These are phyloP conservation scores for Leucoraja erinaceus DNA, from an alignment of 2,113 vertebrate genomes.

Conservation along the genomic window DNA sequence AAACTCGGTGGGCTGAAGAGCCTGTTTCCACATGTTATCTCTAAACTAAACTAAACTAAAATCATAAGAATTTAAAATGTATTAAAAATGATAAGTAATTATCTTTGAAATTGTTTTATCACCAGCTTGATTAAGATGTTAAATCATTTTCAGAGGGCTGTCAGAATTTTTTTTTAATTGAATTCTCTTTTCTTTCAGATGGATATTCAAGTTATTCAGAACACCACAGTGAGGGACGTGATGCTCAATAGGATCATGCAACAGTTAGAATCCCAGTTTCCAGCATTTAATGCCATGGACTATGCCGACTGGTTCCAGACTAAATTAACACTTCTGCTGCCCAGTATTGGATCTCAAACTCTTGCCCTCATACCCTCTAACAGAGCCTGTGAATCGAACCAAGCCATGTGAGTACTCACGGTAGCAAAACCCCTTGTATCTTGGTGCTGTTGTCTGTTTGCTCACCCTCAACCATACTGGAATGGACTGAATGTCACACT, in stretches of 20 bases:
- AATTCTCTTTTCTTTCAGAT: constrained; percentile 3
- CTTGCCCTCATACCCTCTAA: not conserved
- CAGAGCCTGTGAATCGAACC: constrained; percentile 3
- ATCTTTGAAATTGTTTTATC: not conserved
- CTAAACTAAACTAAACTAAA: too few relatives aligned
- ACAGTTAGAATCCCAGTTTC: not conserved
- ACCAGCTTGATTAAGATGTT: not conserved
- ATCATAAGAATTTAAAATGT: not conserved
- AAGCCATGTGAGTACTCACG: not conserved
- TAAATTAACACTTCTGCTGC: not conserved
- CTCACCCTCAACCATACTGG: not conserved
- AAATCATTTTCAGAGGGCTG: not conserved
- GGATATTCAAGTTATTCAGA: not conserved
- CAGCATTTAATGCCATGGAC: not conserved
- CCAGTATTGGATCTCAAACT: not conserved
- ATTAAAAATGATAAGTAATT: too few relatives aligned
- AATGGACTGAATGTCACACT: not conserved
- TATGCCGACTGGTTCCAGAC: constrained; percentile 26
- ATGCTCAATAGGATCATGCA: not conserved
- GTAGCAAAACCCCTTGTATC: too few relatives aligned
- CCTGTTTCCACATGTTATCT: too few relatives aligned
- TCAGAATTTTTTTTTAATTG: not conserved
- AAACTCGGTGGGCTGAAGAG: too few relatives aligned
- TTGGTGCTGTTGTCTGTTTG: too few relatives aligned
- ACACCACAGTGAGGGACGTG: not conserved